Base-by-base conservation (phyloP, 2,113 vertebrate genomes). In the Apteryx owenii region DNA sequence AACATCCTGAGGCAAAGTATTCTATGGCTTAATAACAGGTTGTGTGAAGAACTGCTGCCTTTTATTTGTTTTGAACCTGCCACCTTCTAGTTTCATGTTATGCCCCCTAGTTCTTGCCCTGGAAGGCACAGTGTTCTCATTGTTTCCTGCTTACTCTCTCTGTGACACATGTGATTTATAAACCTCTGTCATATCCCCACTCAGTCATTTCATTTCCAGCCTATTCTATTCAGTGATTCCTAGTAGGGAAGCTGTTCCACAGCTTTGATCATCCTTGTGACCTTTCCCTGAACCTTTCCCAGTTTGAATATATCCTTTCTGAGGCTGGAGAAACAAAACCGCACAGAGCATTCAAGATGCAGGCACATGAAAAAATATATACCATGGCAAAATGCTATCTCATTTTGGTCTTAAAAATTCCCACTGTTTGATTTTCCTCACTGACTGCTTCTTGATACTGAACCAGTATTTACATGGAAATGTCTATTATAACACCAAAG, bases 191-290 rank as follows among this genome's bases (percentile, higher is more conserved):
- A 0, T 62, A 94, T 33, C 50, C 81, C 40, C 2, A 4, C 60
- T 58, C 1, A 0, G 7, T 82, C 75, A 29, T 94, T 95, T 95
- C 0, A 0, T 83, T 91, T 91, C 91, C 71, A 96, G 75, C 33
- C 88, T 80, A 50, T 93, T 93, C 78, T 93, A 33, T 53, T 66
- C 44, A 77, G 91, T 33, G 40, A 53, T 77, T 96, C 90, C 89
- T 54, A 46, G 75, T 73, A 26, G 85, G 71, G 60, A 93, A 91
- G 79, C 88, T 21, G 91, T 93, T 95, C 71, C 85, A 94, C 90
- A 90, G 93, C 95, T 97, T 97, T 96, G 95, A 97, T 96, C 95
- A 73, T 91, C 93, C 42, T 53, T 50, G 33, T 94, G 93, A 96
- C 93, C 95, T 93, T 90, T 90, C 84, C 22, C 26, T 96, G 95